Conservation (phyloP, 1,140 invertebrate genomes). For the Macrocentrus cingulum region DNA sequence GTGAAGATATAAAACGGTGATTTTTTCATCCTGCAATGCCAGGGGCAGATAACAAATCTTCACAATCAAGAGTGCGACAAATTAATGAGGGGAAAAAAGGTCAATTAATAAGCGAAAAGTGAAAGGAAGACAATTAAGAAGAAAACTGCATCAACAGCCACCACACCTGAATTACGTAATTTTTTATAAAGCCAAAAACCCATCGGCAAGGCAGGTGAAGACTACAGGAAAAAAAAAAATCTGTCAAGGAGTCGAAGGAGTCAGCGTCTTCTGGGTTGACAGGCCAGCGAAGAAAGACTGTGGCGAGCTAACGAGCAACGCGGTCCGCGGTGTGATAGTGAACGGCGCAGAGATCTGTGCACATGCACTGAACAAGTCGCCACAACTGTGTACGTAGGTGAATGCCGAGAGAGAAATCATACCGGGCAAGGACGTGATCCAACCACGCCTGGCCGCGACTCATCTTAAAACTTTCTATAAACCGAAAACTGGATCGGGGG, state of each 20-base stretch:
- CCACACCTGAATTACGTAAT: slow-evolving; percentile 25
- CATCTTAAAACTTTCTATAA: slow-evolving; percentile 52
- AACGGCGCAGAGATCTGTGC: slow-evolving; percentile 5
- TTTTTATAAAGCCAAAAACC: slow-evolving; percentile 15
- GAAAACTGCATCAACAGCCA: slow-evolving; percentile 18
- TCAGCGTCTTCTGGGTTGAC: slow-evolving; percentile 13
- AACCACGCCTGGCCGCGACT: slow-evolving; percentile 40
- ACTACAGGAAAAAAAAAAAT: slow-evolving; percentile 2
- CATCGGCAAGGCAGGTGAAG: too few species aligned
- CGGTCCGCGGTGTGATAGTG: too few species aligned
- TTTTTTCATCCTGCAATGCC: too few species aligned
- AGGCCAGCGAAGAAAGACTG: not conserved
- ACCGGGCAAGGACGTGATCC: slow-evolving; percentile 47
- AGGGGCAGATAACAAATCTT: not conserved
- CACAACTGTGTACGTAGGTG: slow-evolving; percentile 31
- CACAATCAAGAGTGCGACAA: too few species aligned
- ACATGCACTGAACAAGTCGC: not conserved
- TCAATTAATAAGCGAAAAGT: slow-evolving; percentile 24
- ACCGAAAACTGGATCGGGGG: slow-evolving; percentile 50
- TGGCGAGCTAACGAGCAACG: slow-evolving; percentile 16
- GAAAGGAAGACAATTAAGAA: slow-evolving; percentile 26
- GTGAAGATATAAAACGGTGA: too few species aligned
- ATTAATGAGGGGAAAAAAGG: not conserved
- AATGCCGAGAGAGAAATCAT: slow-evolving; percentile 50
- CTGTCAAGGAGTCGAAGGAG: not conserved